Evolutionary conservation across 2,888 invertebrate genomes (phyloP).

Genomic region (Rhyacophila evoluta): DNA sequence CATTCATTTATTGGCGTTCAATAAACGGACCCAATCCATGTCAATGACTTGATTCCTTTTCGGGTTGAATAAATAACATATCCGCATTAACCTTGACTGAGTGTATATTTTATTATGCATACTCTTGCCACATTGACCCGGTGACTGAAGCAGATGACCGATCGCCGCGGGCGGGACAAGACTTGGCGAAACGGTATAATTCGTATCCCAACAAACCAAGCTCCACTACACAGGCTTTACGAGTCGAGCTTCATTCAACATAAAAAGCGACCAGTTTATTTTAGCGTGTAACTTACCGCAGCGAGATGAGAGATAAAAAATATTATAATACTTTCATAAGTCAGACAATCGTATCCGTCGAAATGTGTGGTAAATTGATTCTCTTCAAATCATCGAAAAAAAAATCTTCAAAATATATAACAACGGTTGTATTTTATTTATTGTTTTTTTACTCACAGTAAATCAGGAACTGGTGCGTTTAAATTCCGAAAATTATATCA

Average conservation of each 20-base stretch:
- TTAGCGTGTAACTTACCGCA: neutral
- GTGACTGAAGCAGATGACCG: conserved; percentile 35
- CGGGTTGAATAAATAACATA: too few relatives aligned
- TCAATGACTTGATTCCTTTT: neutral
- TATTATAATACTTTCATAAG: neutral
- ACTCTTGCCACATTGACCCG: conserved; percentile 43
- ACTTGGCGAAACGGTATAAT: conserved; percentile 37
- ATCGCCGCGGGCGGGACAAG: conserved; percentile 36
- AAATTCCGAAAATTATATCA: too few relatives aligned
- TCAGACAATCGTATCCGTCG: neutral
- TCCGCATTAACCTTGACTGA: conserved; percentile 36
- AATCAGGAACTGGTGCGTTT: too few relatives aligned
- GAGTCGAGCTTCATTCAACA: neutral
- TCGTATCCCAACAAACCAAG: conserved; percentile 30
- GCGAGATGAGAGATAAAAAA: neutral
- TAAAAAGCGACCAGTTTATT: neutral
- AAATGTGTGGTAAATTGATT: neutral
- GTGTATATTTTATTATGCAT: neutral
- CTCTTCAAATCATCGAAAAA: neutral
- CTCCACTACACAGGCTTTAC: neutral
- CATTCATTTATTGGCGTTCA: too few relatives aligned
- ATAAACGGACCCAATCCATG: neutral
- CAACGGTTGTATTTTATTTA: too few relatives aligned
- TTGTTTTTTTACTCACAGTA: too few relatives aligned
- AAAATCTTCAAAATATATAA: too few relatives aligned